These are phyloP conservation scores for Pantherophis alleghaniensis DNA, from an alignment of 2,797 vertebrate genomes.

Conservation along the genomic window DNA sequence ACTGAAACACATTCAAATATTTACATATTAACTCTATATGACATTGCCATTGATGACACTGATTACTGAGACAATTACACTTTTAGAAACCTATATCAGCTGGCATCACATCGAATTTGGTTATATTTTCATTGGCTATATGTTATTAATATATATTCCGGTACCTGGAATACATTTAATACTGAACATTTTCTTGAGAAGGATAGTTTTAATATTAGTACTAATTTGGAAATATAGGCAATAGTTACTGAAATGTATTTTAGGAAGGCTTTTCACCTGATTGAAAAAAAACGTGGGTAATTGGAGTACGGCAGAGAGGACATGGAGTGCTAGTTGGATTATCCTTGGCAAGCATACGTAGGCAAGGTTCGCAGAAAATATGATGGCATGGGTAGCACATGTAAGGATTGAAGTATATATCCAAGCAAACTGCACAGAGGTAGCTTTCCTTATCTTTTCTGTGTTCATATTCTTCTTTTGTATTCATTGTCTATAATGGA, in stretches of 20 bases:
- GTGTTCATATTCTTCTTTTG: constrained; percentile 75
- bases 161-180: not conserved
- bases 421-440: constrained; percentile 88
- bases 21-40: not conserved
- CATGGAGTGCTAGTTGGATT: constrained; percentile 81
- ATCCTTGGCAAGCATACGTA: constrained; percentile 87
- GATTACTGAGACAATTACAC: not conserved
- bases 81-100: not conserved
- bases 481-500: constrained; percentile 68
- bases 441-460: constrained; percentile 79
- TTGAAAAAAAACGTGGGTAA: constrained; percentile 84
- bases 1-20: not conserved
- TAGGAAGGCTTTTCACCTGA: constrained; percentile 73
- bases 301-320: constrained; percentile 85
- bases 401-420: constrained; percentile 89
- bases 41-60: not conserved
- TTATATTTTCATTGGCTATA: not conserved
- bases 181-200: not conserved
- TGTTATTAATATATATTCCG: not conserved
- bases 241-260: not conserved
- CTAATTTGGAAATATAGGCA: not conserved
- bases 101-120: not conserved
- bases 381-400: constrained; percentile 90
- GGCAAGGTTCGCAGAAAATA: constrained; percentile 92
- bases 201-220: not conserved